phyloP scores from a whole-genome alignment of 2,113 vertebrate species.

The Amia ocellicauda region DNA sequence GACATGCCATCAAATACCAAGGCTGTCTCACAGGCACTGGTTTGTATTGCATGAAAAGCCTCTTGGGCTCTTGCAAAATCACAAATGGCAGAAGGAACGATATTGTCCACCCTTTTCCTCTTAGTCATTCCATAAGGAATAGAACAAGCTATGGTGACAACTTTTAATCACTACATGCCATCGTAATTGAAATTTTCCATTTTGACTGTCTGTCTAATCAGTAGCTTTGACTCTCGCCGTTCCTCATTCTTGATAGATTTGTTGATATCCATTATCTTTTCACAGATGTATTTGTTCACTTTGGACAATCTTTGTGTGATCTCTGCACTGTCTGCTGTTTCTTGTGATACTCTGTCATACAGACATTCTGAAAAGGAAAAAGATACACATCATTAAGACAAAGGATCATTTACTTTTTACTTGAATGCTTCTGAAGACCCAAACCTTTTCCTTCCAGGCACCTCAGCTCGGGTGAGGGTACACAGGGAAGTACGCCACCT shows the following conservation, averaged over 20 bases:
- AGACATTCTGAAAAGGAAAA: constrained; percentile 82
- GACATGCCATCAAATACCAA: constrained; percentile 5
- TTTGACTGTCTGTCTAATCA: constrained; percentile 75
- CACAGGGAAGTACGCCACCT: no score
- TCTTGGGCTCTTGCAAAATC: constrained; percentile 42
- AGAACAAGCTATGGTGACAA: constrained; percentile 56
- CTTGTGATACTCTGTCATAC: constrained; percentile 97
- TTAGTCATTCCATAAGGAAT: constrained; percentile 43
- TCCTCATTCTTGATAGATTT: constrained; percentile 99
- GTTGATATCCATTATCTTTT: constrained; percentile 99
- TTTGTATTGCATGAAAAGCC: constrained; percentile 29
- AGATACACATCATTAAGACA: no score
- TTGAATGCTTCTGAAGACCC: no score
- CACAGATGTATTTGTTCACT: constrained; percentile 99
- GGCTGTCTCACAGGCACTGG: constrained; percentile 28
- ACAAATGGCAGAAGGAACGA: constrained; percentile 41
- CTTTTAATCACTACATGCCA: constrained; percentile 61
- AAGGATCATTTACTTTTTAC: no score
- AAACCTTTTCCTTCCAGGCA: no score
- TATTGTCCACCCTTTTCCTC: constrained; percentile 40
- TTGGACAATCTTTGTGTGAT: constrained; percentile 99
- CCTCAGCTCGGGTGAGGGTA: no score
- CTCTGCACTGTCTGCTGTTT: constrained; percentile 96
- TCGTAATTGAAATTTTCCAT: constrained; percentile 75
- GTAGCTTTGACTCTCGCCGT: constrained; percentile 91